Evolutionary conservation across 2,888 invertebrate genomes (phyloP), one percentile per base, ranked within the genome.

Genomic region (Danaus chrysippus): DNA sequence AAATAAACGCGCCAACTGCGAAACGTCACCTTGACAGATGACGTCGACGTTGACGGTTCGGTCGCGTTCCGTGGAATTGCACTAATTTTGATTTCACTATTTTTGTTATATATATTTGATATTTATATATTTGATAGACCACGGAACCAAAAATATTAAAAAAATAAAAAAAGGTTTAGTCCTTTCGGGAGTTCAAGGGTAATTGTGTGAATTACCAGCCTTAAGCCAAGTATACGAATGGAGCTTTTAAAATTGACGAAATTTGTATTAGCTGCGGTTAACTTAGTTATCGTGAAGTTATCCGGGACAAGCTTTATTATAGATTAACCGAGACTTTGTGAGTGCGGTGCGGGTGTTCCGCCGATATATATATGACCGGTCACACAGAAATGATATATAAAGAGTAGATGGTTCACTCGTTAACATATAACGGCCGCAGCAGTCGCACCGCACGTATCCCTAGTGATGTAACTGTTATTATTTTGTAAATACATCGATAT

Each of bases 141-240:
- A 77, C 77, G 77, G 76, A 75, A 49, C 49, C 49, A 49, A 17
- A 49, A 72, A 73, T 68, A 71, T 65, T 67, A 61, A 62, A 61
- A 59, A 64, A 62, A 57, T 59, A 62, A 61, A 59, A 64, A 62
- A 57, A 54, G 59, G 58, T 68, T 68, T 64, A 68, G 69, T 71
- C 72, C 71, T 78, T 78, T 83, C 72, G 74, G 72, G 70, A 84
- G 78, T 78, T 79, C 78, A 79, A 76, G 78, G 74, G 90, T 87
- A 87, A 89, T 90, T 62, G 65, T 83, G 23, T 34, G 23, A 86
- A 88, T 91, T 88, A 83, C 91, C 89, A 92, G 93, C 93, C 93
- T 93, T 93, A 93, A 92, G 91, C 92, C 92, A 93, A 93, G 93
- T 93, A 93, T 93, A 93, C 93, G 93, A 93, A 81, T 76, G 84